These are phyloP conservation scores for Hestina assimilis DNA, from an alignment of 1,140 invertebrate species.

Conservation along the genomic window DNA sequence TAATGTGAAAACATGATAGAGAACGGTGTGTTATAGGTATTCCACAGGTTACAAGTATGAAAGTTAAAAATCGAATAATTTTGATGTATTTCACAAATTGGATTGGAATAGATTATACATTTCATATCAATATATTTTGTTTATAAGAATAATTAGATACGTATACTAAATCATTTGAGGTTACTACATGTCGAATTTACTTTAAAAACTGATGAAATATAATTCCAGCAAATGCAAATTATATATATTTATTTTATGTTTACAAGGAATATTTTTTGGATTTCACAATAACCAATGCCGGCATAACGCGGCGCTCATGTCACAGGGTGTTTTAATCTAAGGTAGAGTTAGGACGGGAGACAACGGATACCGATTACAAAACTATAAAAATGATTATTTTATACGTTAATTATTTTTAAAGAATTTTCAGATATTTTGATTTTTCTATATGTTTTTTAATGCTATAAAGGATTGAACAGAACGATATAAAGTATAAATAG, in stretches of 20 bases:
- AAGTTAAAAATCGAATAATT: neutral
- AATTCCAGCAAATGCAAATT: neutral
- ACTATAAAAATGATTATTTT: neutral
- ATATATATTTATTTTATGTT: conserved; percentile 10
- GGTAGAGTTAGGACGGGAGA: conserved; percentile 65
- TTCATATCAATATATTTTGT: conserved; percentile 59
- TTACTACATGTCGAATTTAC: conserved; percentile 30
- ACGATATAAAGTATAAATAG: neutral
- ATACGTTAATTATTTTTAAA: neutral
- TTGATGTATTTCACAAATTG: neutral
- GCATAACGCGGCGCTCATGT: conserved; percentile 38
- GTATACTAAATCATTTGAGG: conserved; percentile 36
- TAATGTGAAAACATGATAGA: too few relatives aligned
- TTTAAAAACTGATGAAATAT: conserved; percentile 14
- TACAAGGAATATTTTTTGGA: conserved; percentile 11
- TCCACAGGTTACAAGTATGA: neutral
- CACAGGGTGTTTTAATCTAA: conserved; percentile 76
- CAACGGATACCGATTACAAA: conserved; percentile 22
- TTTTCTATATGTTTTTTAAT: neutral
- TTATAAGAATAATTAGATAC: conserved; percentile 42
- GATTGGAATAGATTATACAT: conserved; percentile 10
- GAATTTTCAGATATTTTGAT: neutral
- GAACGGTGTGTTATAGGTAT: neutral
- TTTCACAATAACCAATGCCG: conserved; percentile 22
- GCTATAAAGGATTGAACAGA: neutral